Percentiles rank a stretch among this genome's conserved stretches.
phyloP scores from a whole-genome alignment of 2,797 vertebrate genomes.

The Rallus crepitans region DNA sequence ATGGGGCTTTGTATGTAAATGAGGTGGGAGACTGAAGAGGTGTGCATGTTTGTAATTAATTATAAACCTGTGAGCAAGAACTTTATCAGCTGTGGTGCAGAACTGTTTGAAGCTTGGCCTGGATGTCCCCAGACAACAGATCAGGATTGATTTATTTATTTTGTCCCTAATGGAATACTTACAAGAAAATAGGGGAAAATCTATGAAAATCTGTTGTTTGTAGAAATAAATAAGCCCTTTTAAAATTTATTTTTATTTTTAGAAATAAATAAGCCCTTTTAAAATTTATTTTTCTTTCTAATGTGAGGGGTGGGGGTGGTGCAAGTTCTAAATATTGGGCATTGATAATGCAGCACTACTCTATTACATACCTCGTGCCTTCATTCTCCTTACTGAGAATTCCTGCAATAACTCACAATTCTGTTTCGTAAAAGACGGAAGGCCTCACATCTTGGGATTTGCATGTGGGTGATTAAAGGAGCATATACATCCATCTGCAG shows the following conservation, averaged over 20 bases:
- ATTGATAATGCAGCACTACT: not conserved
- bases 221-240: not conserved
- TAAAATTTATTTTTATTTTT: too few relatives aligned
- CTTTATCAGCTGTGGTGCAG: not conserved
- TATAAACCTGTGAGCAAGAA: not conserved
- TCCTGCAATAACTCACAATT: not conserved
- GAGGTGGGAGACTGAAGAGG: not conserved
- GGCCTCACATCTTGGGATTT: too few relatives aligned
- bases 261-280: not conserved
- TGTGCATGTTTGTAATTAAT: not conserved
- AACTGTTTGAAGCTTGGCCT: not conserved
- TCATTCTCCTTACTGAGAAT: not conserved
- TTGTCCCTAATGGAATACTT: not conserved
- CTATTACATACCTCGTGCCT: not conserved
- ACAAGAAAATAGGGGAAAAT: not conserved
- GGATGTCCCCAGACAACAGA: not conserved
- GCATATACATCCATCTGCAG: not conserved
- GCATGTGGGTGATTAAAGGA: not conserved
- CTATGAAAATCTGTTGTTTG: not conserved
- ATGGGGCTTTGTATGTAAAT: not conserved
- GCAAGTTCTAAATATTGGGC: not conserved
- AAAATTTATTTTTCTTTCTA: too few relatives aligned
- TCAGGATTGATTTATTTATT: not conserved
- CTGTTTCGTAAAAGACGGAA: not conserved
- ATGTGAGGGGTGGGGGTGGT: fast-evolving